Percentiles rank a stretch among this genome's conserved stretches.
Conservation (phyloP, 2,888 invertebrate genomes). For the Tholera decimalis region DNA sequence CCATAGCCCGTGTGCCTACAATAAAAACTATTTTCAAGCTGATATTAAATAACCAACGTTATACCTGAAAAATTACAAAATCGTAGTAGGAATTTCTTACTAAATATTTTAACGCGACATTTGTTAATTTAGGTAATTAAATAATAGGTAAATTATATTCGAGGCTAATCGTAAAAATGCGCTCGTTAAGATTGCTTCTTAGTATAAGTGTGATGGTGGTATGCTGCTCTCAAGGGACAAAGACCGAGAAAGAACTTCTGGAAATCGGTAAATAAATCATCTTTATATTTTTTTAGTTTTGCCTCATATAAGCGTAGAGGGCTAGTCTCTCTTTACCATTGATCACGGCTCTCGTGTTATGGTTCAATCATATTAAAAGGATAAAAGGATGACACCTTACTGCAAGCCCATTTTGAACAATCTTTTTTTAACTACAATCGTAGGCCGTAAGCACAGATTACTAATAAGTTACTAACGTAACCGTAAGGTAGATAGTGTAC, state of each 20-base stretch:
- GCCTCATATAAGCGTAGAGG: too few species aligned
- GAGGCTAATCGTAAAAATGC: constrained; percentile 67
- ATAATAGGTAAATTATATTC: background rate
- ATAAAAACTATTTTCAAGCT: constrained; percentile 33
- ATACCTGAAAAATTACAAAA: constrained; percentile 1
- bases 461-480: too few species aligned
- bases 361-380: background rate
- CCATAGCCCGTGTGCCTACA: constrained; percentile 57
- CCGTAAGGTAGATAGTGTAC: too few species aligned
- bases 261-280: constrained; percentile 77
- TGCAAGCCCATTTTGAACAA: background rate
- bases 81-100: background rate
- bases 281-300: background rate
- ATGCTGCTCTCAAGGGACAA: constrained; percentile 73
- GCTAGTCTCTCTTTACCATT: background rate
- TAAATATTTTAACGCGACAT: constrained; percentile 1
- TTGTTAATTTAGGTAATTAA: background rate
- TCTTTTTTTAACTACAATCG: too few species aligned
- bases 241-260: constrained; percentile 71
- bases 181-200: constrained; percentile 64
- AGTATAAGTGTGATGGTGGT: constrained; percentile 76
- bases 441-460: too few species aligned
- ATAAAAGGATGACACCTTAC: background rate
- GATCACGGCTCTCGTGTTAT: background rate
- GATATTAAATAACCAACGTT: background rate